Base-by-base conservation (phyloP, 2,888 invertebrate species). In the Pristionchus japonicus region DNA sequence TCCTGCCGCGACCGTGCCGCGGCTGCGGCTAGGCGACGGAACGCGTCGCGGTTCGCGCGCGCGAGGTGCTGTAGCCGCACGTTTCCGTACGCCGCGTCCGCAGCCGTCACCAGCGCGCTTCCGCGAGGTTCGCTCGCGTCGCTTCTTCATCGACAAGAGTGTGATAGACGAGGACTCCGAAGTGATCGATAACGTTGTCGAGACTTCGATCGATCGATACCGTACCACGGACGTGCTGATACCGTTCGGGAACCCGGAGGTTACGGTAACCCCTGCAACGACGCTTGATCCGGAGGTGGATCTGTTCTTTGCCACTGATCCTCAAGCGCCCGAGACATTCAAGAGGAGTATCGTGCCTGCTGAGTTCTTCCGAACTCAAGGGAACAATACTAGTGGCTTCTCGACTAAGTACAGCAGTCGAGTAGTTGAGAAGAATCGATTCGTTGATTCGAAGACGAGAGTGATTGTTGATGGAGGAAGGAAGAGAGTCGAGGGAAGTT, bases 151-250 rank as follows among this genome's bases (percentile, higher is more conserved):
- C 31, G 74, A 74, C 20, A 82, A 82, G 82, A 82, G 82, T 31
- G 82, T 49, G 47, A 23, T 49, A 6, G 82, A 82, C 34, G 49
- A 82, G 2, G 31, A 82, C 27, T 17, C 37, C 40, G 74, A 74
- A n/a, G 43, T 74, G 6, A 17, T 74, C 37, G 74, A 74, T n/a
- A n/a, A 20, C 37, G 74, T 74, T 9, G 9, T 74, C 74, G 74
- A 74, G 43, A 40, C 74, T 3, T 74, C 74, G 3, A 74, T 74
- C 37, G 52, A 82, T 82, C 47, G 31, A 0, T 82, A 82, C 82
- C 82, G 82, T 82, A 82, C 82, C 52, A 82, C 82, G 17, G 82
- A 82, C 27, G 82, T 82, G 34, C 82, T 82, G 13, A 52, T 82
- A 49, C 82, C 82, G 20, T 82, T 82, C 82, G 82, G 82, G 31